A percentile compares a stretch with the other conserved stretches of the same genome.
Evolutionary conservation across 2,113 vertebrate species (phyloP).

Genomic region (Ranitomeya variabilis): DNA sequence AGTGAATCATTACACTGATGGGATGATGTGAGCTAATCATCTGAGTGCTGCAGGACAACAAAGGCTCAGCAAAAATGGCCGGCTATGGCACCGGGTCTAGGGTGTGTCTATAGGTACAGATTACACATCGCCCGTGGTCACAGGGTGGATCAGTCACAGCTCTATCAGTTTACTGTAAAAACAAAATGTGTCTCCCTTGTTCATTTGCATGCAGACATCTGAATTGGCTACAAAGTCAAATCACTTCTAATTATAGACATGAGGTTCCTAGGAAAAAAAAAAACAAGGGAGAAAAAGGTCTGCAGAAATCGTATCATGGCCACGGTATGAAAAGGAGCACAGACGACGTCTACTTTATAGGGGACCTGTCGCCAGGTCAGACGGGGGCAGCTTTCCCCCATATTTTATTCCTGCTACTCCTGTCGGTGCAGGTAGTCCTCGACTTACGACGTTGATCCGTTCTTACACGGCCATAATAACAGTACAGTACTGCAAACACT

Average conservation of each 20-base stretch:
- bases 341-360: too few relatives aligned
- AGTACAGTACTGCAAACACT: too few relatives aligned
- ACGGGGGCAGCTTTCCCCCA: too few relatives aligned
- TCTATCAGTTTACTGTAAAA: constrained; percentile 27
- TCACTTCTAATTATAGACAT: not conserved
- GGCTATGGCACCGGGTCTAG: constrained; percentile 8
- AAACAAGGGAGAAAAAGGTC: not conserved
- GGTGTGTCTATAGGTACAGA: constrained; percentile 52
- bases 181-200: not conserved
- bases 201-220: not conserved
- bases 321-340: too few relatives aligned
- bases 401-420: too few relatives aligned
- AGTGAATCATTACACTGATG: constrained; percentile 7
- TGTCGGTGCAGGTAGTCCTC: too few relatives aligned
- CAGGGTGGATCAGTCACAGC: not conserved
- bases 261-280: not conserved
- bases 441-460: too few relatives aligned
- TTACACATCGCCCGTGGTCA: constrained; percentile 44
- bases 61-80: constrained; percentile 3
- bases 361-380: too few relatives aligned
- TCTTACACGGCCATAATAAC: too few relatives aligned
- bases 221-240: not conserved
- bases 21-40: constrained; percentile 3
- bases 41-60: constrained; percentile 13
- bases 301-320: too few relatives aligned